A percentile compares a stretch with the other conserved stretches of the same genome.
These are phyloP conservation scores for Saccopteryx bilineata DNA, from an alignment of 2,113 vertebrate species.

Conservation along the genomic window DNA sequence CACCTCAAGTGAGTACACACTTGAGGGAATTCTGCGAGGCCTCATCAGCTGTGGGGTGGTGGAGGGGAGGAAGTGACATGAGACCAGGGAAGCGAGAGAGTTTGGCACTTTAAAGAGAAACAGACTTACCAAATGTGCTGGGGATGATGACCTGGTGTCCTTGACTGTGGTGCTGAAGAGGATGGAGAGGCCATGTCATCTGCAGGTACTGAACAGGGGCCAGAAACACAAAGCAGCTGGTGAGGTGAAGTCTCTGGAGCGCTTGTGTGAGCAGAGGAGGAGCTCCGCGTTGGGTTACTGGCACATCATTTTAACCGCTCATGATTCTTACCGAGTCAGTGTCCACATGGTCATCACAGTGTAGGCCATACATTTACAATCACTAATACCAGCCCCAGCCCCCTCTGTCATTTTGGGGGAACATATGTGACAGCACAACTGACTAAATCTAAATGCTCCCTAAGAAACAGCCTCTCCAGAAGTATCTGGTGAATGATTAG, in stretches of 20 bases:
- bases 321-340: accelerated
- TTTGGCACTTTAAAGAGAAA: background rate
- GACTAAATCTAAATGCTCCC: background rate
- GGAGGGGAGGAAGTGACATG: background rate
- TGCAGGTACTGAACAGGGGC: conserved; percentile 91
- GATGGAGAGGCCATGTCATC: conserved; percentile 96
- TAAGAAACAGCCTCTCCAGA: background rate
- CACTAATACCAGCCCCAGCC: background rate
- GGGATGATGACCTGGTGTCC: conserved; percentile 93
- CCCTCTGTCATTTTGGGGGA: background rate
- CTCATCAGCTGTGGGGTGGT: background rate
- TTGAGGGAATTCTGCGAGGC: no score
- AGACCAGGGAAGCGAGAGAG: accelerated
- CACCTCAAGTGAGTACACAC: no score
- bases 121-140: conserved; percentile 93
- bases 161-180: conserved; percentile 92
- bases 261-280: background rate
- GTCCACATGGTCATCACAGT: background rate
- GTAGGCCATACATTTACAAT: no score
- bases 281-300: no score
- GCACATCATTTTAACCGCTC: background rate
- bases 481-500: background rate
- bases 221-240: conserved; percentile 37
- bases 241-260: background rate
- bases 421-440: background rate